Evolutionary conservation across 2,888 invertebrate genomes (phyloP).

Genomic region (Marronus borbonicus): DNA sequence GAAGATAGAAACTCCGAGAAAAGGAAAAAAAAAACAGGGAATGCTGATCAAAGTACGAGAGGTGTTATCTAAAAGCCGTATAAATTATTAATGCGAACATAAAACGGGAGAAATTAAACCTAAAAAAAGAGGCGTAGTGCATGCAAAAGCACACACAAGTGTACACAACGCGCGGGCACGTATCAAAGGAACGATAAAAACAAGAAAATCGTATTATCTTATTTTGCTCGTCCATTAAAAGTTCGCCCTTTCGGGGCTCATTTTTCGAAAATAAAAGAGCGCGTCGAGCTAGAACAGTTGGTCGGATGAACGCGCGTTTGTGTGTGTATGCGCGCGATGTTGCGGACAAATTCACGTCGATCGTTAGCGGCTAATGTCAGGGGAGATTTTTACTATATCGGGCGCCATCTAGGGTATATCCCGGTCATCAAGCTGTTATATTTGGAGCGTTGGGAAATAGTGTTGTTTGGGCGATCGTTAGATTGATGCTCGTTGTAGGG

Average conservation of each 20-base stretch:
- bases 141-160: slow-evolving; percentile 58
- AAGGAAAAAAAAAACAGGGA: slow-evolving; percentile 1
- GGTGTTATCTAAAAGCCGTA: slow-evolving; percentile 45
- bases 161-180: slow-evolving; percentile 38
- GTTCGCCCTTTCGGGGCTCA: slow-evolving; percentile 61
- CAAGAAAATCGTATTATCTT: slow-evolving; percentile 65
- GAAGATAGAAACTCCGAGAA: neutral
- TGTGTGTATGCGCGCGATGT: too few species aligned
- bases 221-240: slow-evolving; percentile 67
- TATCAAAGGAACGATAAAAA: slow-evolving; percentile 15
- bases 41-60: slow-evolving; percentile 29
- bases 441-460: neutral
- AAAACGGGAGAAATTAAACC: slow-evolving; percentile 34
- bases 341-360: too few species aligned
- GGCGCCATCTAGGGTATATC: too few species aligned
- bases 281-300: too few species aligned
- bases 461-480: neutral
- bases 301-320: too few species aligned
- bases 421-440: neutral
- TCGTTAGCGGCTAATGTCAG: too few species aligned
- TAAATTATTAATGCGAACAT: slow-evolving; percentile 42
- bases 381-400: too few species aligned
- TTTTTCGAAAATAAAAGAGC: slow-evolving; percentile 65
- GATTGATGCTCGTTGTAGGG: neutral
- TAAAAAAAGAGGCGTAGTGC: slow-evolving; percentile 11